Evolutionary conservation across 2,113 vertebrate genomes (phyloP), one percentile per base, ranked within the genome.

Genomic region (Protomyctophum bolini): DNA sequence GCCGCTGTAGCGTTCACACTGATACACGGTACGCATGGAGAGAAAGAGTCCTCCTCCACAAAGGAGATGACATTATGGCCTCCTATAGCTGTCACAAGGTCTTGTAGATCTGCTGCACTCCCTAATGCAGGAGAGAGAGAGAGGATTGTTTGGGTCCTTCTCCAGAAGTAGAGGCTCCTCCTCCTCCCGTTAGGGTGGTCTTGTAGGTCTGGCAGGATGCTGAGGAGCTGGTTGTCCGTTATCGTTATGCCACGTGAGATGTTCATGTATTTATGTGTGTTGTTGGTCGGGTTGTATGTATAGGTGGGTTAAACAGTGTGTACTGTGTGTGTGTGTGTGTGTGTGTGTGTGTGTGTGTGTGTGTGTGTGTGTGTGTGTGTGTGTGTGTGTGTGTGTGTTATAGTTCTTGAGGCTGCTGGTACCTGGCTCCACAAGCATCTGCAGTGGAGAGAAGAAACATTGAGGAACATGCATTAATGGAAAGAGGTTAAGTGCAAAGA

Each of bases 401-500:
- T 65, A 70, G 68, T 68, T 70, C 50, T 67, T 56, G 33, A 63
- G 63, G 51, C 46, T 72, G 71, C 59, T 76, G 81, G 79, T 68
- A 61, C 70, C 51, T 68, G 73, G 70, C 50, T 76, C 59, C 1
- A 33, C 63, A 28, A 79, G 78, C 78, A 85, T 76, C 86, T 89
- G 84, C 5, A 21, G 33, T 66, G 61, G 72, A 76, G 5, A 41
- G 33, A 55, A 85, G 57, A 83, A 77, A 76, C 55, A 86, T 47
- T 14, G 56, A 84, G 71, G 70, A 56, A 75, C 66, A 55, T 41
- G 7, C 10, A 75, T 83, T 52, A 84, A 62, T 66, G 50, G 55
- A 47, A 21, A 76, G 51, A 73, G 60, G 8, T 61, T 64, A 80
- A 62, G 57, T 60, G 58, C 81, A 81, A 59, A 69, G 21, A 81